Conservation (phyloP, 2,888 invertebrate species). For the Drosophila histrio region DNA sequence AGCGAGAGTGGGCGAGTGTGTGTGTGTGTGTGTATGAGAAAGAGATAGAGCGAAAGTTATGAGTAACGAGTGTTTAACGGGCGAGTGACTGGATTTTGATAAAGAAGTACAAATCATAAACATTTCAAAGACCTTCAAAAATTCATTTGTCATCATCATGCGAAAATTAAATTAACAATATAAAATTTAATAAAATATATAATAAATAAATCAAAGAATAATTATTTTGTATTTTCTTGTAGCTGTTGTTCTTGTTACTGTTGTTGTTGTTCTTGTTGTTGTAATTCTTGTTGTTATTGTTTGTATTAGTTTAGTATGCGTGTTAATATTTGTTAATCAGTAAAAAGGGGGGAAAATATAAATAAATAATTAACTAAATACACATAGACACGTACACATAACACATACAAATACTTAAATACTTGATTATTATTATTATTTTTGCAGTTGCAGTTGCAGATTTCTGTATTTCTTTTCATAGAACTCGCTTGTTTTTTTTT, state of each 20-base stretch:
- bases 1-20: constrained; percentile 6
- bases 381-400: constrained; percentile 84
- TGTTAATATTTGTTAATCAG: constrained; percentile 65
- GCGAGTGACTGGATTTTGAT: constrained; percentile 11
- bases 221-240: constrained; percentile 62
- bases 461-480: constrained; percentile 20
- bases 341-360: constrained; percentile 36
- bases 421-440: constrained; percentile 62
- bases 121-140: neutral
- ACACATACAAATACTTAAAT: constrained; percentile 81
- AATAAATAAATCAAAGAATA: constrained; percentile 19
- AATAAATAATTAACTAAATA: constrained; percentile 79
- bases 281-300: constrained; percentile 59
- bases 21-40: constrained; percentile 8
- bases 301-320: constrained; percentile 63
- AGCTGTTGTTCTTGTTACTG: constrained; percentile 69
- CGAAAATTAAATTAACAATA: constrained; percentile 12
- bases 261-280: constrained; percentile 78
- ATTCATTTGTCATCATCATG: constrained; percentile 26
- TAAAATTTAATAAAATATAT: constrained; percentile 10
- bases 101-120: constrained; percentile 11
- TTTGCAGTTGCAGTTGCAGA: constrained; percentile 38
- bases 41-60: neutral
- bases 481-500: constrained; percentile 16
- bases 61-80: constrained; percentile 7